Percentiles rank a stretch among this genome's conserved stretches.
These are phyloP conservation scores for Papilio xuthus DNA, from an alignment of 1,140 invertebrate genomes.

Conservation along the genomic window DNA sequence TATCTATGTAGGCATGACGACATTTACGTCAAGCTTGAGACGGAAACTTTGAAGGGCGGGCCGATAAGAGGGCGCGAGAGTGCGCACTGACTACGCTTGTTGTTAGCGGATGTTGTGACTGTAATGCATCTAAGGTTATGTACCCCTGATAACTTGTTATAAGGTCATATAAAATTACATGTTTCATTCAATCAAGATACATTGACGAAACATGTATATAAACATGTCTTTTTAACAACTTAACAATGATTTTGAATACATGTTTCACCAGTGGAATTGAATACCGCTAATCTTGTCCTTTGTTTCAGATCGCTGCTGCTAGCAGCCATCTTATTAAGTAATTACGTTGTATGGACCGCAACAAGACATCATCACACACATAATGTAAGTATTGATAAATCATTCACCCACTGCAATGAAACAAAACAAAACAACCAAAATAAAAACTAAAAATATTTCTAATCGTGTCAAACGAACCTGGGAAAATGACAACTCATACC, in stretches of 20 bases:
- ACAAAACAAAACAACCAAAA: too few relatives aligned
- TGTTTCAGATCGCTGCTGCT: conserved; percentile 74
- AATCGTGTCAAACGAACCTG: too few relatives aligned
- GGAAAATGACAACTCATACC: too few relatives aligned
- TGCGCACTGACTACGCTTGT: neutral
- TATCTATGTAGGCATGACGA: neutral
- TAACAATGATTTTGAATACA: too few relatives aligned
- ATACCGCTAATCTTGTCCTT: conserved; percentile 40
- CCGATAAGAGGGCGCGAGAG: conserved; percentile 11
- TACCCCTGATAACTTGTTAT: conserved; percentile 1
- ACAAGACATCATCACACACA: conserved; percentile 71
- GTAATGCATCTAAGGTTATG: conserved; percentile 5
- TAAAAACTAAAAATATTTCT: too few relatives aligned
- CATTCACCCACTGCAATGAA: neutral
- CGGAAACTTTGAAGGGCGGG: conserved; percentile 19
- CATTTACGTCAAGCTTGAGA: conserved; percentile 20
- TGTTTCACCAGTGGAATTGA: too few relatives aligned
- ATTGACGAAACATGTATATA: neutral
- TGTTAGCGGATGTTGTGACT: conserved; percentile 24
- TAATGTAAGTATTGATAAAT: conserved; percentile 63
- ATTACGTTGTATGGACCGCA: conserved; percentile 71
- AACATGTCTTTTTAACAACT: too few relatives aligned
- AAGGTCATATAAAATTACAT: neutral
- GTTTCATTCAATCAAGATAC: neutral
- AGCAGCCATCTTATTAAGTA: conserved; percentile 72